phyloP scores from a whole-genome alignment of 2,888 invertebrate genomes.

The Drosophila nr. medialis region DNA sequence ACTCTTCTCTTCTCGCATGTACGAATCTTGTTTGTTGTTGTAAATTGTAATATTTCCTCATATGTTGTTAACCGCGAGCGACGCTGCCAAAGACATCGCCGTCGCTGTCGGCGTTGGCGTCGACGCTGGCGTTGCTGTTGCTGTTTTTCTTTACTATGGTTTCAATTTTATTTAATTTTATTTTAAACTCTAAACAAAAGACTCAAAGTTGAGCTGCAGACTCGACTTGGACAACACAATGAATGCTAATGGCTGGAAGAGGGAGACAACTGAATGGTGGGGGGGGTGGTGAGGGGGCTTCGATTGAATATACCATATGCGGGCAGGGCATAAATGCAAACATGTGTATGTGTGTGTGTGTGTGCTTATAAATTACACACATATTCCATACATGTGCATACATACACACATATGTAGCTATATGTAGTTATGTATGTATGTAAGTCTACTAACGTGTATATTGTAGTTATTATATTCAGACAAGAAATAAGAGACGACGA shows the following conservation, averaged over 20 bases:
- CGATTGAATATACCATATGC: conserved; percentile 65
- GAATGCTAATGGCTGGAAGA: conserved; percentile 49
- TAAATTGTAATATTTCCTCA: conserved; percentile 65
- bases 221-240: conserved; percentile 60
- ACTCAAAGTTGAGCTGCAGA: conserved; percentile 52
- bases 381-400: conserved; percentile 45
- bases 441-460: conserved; percentile 44
- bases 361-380: conserved; percentile 52
- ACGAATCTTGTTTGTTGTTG: conserved; percentile 32
- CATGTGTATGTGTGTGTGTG: conserved; percentile 20
- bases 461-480: conserved; percentile 51
- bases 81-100: conserved; percentile 18
- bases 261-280: conserved; percentile 1
- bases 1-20: conserved; percentile 24
- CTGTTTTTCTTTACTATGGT: conserved; percentile 70
- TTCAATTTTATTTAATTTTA: conserved; percentile 80
- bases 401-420: neutral
- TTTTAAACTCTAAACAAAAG: conserved; percentile 78
- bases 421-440: conserved; percentile 28
- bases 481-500: conserved; percentile 52
- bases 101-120: neutral
- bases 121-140: conserved; percentile 21
- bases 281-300: neutral
- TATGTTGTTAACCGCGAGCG: conserved; percentile 56
- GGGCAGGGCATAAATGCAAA: conserved; percentile 64